Conservation (phyloP, 23 tunicate genomes). For the Oikopleura vanhoeffeni region DNA sequence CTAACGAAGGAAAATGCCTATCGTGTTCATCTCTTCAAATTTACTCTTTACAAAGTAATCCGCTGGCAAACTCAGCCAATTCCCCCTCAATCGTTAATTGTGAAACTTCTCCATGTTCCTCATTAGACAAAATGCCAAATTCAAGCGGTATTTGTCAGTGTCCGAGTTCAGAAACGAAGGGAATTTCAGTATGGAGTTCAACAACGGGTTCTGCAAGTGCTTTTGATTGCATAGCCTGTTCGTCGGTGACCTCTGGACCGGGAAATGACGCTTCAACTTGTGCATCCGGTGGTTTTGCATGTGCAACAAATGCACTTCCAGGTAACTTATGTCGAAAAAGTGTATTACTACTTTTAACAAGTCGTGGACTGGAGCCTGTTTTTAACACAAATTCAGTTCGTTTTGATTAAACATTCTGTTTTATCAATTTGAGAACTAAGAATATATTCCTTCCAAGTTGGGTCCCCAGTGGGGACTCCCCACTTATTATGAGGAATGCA, state of each 20-base stretch:
- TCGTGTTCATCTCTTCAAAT: neutral
- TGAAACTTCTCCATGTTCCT: neutral
- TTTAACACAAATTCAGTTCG: too few species aligned
- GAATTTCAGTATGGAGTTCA: neutral
- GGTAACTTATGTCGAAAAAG: too few species aligned
- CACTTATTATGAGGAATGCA: too few species aligned
- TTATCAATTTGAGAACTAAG: too few species aligned
- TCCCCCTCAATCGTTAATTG: too few species aligned
- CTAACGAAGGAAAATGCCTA: neutral
- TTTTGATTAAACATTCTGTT: too few species aligned
- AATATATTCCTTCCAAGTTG: too few species aligned
- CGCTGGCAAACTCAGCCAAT: neutral
- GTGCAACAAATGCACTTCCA: neutral
- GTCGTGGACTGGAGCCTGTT: too few species aligned
- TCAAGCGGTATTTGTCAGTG: neutral
- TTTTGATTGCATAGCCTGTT: neutral
- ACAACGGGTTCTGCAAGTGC: neutral
- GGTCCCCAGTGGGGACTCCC: too few species aligned
- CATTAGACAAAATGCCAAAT: neutral
- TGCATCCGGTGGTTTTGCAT: neutral
- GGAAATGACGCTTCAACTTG: neutral
- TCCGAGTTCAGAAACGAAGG: neutral
- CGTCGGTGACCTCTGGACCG: neutral
- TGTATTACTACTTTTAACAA: too few species aligned
- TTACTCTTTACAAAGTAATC: neutral